Evolutionary conservation across 2,888 invertebrate genomes (phyloP), one percentile per base, ranked within the genome.

Genomic region (Ophion slaviceki): DNA sequence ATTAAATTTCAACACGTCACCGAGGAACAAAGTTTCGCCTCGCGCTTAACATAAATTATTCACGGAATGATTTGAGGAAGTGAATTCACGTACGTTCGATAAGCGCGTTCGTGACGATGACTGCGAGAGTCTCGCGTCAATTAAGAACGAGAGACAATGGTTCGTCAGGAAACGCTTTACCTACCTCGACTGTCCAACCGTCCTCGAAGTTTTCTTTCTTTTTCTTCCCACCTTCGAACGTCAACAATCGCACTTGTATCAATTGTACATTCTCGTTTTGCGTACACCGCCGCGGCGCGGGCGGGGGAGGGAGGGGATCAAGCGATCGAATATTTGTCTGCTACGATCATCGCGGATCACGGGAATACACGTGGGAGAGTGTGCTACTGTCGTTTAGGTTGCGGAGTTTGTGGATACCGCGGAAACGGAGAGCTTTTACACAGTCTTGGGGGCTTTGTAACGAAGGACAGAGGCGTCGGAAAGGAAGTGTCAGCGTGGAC

Each of bases 81-180:
- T 20, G 77, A 57, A 32, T 57, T 61, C 40, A 40, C 20, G 32
- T 32, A 67, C 67, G 57, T 67, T 67, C 32, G 53, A 75, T 75
- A 28, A 5, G 28, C 28, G 28, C 28, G 64, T n/a, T 62, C 64
- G 64, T 10, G 62, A 57, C 40, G 10, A 45, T 40, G 40, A 74
- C 40, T 47, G 47, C 47, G 45, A 62, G 68, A 70, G 70, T 11
- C 45, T 40, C 17, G 28, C 62, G 61, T 53, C 32, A 71, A 79
- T 61, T 79, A 70, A 62, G 61, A 79, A 36, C 62, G 70, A 62
- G 79, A 79, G 47, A 79, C 79, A 79, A 79, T 79, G 79, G 70
- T 47, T 47, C 28, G 53, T 70, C 79, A 47, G n/a, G 62, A 62
- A n/a, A 70, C 28, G 45, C 24, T 32, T 28, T 53, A 66, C 76